Evolutionary conservation across 2,113 vertebrate genomes (phyloP).

Genomic region (Jaculus jaculus): DNA sequence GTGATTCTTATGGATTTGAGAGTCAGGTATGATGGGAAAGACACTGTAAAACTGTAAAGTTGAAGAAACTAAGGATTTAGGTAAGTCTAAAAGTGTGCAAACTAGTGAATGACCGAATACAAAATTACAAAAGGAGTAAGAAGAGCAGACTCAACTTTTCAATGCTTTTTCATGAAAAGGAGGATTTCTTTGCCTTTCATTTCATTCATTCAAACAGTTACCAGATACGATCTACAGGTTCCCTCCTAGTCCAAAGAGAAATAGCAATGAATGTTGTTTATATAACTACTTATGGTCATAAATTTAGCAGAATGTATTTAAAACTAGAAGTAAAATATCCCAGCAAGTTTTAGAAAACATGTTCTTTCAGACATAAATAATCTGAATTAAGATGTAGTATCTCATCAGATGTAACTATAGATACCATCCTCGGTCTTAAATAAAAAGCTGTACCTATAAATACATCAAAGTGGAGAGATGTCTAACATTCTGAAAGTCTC

Average conservation of each 20-base stretch:
- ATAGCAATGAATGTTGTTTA: not conserved
- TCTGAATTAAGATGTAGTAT: not conserved
- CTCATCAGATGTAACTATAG: not conserved
- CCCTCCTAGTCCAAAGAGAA: not conserved
- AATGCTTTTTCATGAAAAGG: not conserved
- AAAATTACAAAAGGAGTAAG: not conserved
- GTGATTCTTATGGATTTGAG: not conserved
- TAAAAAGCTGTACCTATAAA: not conserved
- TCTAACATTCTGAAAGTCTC: not conserved
- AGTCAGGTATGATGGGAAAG: not conserved
- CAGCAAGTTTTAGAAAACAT: not conserved
- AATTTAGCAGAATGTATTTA: not conserved
- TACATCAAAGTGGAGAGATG: not conserved
- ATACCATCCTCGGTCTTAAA: not conserved
- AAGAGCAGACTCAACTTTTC: not conserved
- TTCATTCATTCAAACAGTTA: conserved; percentile 6
- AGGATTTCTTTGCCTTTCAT: not conserved
- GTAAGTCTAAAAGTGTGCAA: not conserved
- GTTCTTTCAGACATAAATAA: not conserved
- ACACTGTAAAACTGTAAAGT: not conserved
- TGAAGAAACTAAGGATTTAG: not conserved
- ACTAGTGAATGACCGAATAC: not conserved
- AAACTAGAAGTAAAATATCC: not conserved
- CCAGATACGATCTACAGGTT: not conserved
- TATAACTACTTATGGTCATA: not conserved